These are phyloP conservation scores for Campoplex capitator DNA, from an alignment of 2,888 invertebrate species.

Conservation along the genomic window DNA sequence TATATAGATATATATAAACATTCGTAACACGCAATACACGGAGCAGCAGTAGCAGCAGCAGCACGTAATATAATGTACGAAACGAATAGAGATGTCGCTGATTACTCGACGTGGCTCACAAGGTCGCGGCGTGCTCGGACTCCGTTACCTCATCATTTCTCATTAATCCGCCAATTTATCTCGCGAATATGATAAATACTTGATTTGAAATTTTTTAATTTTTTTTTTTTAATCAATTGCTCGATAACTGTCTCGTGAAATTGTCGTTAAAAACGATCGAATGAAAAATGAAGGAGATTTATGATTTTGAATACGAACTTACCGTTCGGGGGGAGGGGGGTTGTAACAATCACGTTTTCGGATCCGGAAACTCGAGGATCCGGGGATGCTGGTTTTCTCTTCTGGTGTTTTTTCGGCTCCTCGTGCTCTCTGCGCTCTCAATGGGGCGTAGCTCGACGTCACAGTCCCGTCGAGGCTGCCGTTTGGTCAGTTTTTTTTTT, in stretches of 20 bases:
- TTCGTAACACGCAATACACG: constrained; percentile 8
- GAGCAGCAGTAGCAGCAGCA: not conserved
- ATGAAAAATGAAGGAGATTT: not conserved
- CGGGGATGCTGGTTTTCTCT: not conserved
- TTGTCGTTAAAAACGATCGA: too few species aligned
- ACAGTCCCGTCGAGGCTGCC: constrained; percentile 5
- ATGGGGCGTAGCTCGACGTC: constrained; percentile 47
- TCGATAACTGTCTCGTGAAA: too few species aligned
- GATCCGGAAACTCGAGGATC: not conserved
- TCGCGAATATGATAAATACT: not conserved
- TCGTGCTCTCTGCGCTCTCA: constrained; percentile 21
- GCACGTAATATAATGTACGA: not conserved
- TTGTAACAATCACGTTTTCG: not conserved
- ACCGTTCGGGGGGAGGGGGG: constrained; percentile 1
- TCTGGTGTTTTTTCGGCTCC: not conserved
- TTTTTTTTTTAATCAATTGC: too few species aligned
- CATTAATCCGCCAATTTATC: not conserved
- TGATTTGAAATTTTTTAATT: not conserved
- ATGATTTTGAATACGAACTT: not conserved
- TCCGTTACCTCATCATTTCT: not conserved
- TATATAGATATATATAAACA: not conserved
- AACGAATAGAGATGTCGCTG: constrained; percentile 29
- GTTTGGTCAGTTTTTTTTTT: not conserved
- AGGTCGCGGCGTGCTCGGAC: constrained; percentile 63
- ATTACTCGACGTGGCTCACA: constrained; percentile 51